Conservation (phyloP, 2,888 invertebrate genomes). For the Drosophila borealis region DNA sequence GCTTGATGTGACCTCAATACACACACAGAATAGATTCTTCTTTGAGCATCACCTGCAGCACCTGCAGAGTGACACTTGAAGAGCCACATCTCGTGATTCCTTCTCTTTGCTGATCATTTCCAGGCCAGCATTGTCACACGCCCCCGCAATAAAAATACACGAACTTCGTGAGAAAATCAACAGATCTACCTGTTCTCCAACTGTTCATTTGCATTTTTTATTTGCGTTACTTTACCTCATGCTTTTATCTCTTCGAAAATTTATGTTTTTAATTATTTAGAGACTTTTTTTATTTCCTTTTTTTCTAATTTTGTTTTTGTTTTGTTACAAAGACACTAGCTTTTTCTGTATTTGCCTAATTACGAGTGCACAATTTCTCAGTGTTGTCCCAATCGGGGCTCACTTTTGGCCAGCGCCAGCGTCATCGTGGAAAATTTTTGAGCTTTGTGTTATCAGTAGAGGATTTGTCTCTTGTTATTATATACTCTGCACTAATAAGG, state of each 20-base stretch:
- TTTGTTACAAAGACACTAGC: background rate
- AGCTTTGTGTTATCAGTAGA: constrained; percentile 16
- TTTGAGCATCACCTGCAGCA: no score
- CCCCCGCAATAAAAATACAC: background rate
- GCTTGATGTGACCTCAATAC: no score
- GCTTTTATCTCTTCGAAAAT: background rate
- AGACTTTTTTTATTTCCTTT: background rate
- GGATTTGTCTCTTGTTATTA: constrained; percentile 7
- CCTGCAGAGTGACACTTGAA: background rate
- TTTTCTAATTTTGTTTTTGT: background rate
- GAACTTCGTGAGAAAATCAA: background rate
- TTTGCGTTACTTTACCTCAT: background rate
- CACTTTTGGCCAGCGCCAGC: background rate
- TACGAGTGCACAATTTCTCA: background rate
- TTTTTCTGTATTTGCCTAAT: constrained; percentile 10
- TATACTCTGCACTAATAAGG: background rate
- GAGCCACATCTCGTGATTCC: background rate
- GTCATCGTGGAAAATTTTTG: constrained; percentile 22
- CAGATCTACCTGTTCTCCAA: background rate
- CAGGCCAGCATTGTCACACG: background rate
- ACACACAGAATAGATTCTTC: no score
- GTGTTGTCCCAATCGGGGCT: background rate
- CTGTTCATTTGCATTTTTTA: background rate
- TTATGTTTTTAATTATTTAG: constrained; percentile 5
- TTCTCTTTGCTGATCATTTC: background rate